These are phyloP conservation scores for Ophioninae sp. DNA, from an alignment of 2,888 invertebrate species.

Conservation along the genomic window DNA sequence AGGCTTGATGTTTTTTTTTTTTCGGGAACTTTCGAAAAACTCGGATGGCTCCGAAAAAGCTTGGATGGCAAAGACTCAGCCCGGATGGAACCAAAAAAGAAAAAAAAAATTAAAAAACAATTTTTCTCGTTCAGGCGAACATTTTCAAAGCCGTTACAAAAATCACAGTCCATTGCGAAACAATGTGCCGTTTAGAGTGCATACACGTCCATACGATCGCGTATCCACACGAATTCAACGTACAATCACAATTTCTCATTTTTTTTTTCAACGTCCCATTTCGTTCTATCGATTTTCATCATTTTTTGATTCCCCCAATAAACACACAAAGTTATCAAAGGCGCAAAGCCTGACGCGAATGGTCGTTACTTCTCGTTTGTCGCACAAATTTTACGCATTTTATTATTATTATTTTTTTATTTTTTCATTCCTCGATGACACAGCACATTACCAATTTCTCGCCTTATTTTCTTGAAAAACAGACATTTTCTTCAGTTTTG, in stretches of 20 bases:
- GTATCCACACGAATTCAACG: constrained; percentile 36
- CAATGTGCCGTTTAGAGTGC: constrained; percentile 60
- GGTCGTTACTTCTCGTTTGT: not conserved
- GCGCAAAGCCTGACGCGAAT: constrained; percentile 7
- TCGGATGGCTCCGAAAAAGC: not conserved
- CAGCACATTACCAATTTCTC: constrained; percentile 1
- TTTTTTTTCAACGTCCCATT: constrained; percentile 24
- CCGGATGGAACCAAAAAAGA: not conserved
- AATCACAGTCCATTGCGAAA: constrained; percentile 76
- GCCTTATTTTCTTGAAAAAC: not conserved
- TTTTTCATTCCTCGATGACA: constrained; percentile 1
- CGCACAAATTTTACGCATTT: constrained; percentile 1
- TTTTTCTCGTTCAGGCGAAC: not conserved
- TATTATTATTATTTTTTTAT: too few relatives aligned
- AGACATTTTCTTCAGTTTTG: not conserved
- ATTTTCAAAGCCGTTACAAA: constrained; percentile 74
- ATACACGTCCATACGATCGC: constrained; percentile 29
- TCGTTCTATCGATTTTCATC: not conserved
- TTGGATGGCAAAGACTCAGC: not conserved
- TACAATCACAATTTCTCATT: constrained; percentile 25
- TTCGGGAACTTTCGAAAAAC: not conserved
- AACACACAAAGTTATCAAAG: constrained; percentile 12
- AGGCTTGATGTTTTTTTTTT: not conserved
- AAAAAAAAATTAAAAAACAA: not conserved
- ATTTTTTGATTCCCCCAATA: not conserved